Evolutionary conservation across 2,888 invertebrate genomes (phyloP).

Genomic region (Drosophila neotestacea): DNA sequence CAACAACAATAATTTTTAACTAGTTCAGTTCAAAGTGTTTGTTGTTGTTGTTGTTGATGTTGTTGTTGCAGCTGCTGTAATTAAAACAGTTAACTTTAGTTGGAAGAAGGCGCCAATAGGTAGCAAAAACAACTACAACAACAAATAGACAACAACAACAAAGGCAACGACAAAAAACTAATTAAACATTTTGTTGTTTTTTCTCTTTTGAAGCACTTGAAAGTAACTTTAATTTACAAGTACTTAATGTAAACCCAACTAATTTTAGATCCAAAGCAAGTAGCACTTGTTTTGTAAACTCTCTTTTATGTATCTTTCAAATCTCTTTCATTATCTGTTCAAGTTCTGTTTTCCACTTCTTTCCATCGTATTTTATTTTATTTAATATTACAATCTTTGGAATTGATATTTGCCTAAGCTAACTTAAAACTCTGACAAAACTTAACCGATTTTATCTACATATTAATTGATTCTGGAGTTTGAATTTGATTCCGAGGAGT

Average conservation of each 20-base stretch:
- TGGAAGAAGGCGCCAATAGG: constrained; percentile 13
- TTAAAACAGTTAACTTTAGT: constrained; percentile 49
- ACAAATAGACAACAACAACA: constrained; percentile 1
- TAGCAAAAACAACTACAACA: constrained; percentile 1
- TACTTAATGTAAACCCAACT: neutral
- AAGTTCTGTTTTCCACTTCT: too few species aligned
- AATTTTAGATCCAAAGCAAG: neutral
- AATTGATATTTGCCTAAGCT: too few species aligned
- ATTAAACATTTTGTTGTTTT: constrained; percentile 45
- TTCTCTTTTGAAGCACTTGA: neutral
- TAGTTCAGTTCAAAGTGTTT: constrained; percentile 42
- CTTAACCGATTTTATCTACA: too few species aligned
- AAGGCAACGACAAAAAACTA: constrained; percentile 26
- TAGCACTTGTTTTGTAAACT: neutral
- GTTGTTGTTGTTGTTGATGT: constrained; percentile 22
- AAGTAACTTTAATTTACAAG: neutral
- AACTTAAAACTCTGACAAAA: too few species aligned
- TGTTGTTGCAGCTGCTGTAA: constrained; percentile 36
- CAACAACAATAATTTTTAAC: constrained; percentile 40
- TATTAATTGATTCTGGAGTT: too few species aligned
- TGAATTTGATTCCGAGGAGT: too few species aligned
- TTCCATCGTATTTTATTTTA: too few species aligned
- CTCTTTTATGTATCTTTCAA: neutral
- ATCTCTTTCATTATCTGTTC: neutral
- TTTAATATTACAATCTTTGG: too few species aligned